A percentile compares a stretch with the other conserved stretches of the same genome.
These are phyloP conservation scores for Chrysolina haemoptera DNA, from an alignment of 2,888 invertebrate genomes.

Conservation along the genomic window DNA sequence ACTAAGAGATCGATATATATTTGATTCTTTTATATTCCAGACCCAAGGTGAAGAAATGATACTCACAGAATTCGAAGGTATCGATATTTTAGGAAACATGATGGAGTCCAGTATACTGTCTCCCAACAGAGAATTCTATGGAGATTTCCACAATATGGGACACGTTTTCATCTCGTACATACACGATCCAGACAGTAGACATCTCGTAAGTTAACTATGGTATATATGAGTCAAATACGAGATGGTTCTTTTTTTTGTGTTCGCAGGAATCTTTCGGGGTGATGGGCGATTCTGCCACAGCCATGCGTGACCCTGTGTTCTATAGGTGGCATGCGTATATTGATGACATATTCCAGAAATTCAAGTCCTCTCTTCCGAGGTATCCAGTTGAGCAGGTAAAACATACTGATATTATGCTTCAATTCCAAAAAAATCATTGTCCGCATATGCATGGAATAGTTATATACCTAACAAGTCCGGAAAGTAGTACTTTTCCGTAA, in stretches of 20 bases:
- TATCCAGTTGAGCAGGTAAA: constrained; percentile 76
- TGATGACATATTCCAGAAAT: constrained; percentile 83
- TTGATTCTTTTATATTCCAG: not conserved
- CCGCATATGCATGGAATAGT: no score
- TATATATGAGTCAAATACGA: no score
- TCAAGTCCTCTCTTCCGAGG: constrained; percentile 79
- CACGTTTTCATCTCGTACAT: constrained; percentile 83
- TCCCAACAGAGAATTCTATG: constrained; percentile 80
- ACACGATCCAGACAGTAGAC: constrained; percentile 86
- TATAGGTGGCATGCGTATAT: constrained; percentile 89
- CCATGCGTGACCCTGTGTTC: constrained; percentile 88
- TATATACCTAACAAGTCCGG: no score
- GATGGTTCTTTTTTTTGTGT: not conserved
- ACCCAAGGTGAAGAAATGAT: constrained; percentile 65
- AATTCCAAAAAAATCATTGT: no score
- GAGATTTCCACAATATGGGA: constrained; percentile 87
- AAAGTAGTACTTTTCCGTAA: no score
- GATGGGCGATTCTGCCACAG: constrained; percentile 88
- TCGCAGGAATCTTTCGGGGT: constrained; percentile 83
- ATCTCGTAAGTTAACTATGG: constrained; percentile 66
- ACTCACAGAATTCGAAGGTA: constrained; percentile 80
- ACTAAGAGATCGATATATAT: not conserved
- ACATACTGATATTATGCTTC: not conserved
- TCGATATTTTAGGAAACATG: constrained; percentile 85
- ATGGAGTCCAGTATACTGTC: constrained; percentile 82